A percentile compares a stretch with the other conserved stretches of the same genome.
These are phyloP conservation scores for Podarcis siculus DNA, from an alignment of 2,797 vertebrate genomes.

Conservation along the genomic window DNA sequence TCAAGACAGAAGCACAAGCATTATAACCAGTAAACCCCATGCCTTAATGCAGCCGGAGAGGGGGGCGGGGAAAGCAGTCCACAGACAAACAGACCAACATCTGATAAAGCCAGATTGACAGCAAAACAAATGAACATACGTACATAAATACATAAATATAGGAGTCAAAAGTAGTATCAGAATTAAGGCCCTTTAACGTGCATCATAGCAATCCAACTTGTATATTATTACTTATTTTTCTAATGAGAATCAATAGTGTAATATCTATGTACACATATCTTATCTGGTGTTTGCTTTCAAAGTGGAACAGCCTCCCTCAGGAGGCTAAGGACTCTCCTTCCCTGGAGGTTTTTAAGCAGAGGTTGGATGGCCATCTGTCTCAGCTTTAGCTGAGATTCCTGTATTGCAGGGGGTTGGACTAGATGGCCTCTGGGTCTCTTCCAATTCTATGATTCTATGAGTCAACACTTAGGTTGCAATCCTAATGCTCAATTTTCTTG, in stretches of 20 bases:
- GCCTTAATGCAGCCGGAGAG: too few relatives aligned
- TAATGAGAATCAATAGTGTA: slow-evolving; percentile 8
- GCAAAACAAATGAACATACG: neutral
- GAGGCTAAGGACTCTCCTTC: too few relatives aligned
- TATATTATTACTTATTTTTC: slow-evolving; percentile 30
- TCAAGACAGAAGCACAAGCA: too few relatives aligned
- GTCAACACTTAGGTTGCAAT: neutral
- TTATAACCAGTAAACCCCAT: too few relatives aligned
- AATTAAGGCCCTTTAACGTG: slow-evolving; percentile 8
- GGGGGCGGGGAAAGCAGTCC: neutral
- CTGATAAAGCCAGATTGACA: too few relatives aligned
- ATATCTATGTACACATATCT: neutral
- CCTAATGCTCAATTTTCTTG: neutral
- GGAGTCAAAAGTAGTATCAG: slow-evolving; percentile 7
- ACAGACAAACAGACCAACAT: neutral
- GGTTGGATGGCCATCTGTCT: too few relatives aligned
- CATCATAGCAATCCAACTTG: slow-evolving; percentile 31
- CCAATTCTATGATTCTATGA: too few relatives aligned
- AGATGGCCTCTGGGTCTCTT: too few relatives aligned
- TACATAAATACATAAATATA: neutral
- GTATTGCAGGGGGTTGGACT: too few relatives aligned
- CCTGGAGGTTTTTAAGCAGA: too few relatives aligned
- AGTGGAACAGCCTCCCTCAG: too few relatives aligned
- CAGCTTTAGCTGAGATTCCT: too few relatives aligned
- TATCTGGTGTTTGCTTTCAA: neutral